These are phyloP conservation scores for Naso thynnoides DNA, from an alignment of 2,797 vertebrate species.

Conservation along the genomic window DNA sequence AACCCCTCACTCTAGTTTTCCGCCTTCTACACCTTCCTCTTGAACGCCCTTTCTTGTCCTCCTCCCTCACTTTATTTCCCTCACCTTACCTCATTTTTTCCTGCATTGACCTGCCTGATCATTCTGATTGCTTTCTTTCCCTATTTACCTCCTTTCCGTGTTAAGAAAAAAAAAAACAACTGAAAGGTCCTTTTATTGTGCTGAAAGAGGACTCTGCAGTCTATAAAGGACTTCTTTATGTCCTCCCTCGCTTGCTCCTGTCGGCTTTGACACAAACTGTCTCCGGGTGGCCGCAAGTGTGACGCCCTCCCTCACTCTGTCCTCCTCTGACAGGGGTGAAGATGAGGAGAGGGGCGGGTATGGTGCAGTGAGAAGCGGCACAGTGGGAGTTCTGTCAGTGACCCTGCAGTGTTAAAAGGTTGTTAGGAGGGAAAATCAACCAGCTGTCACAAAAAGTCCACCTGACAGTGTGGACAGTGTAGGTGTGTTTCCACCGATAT, in stretches of 20 bases:
- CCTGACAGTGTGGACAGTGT: conserved; percentile 37
- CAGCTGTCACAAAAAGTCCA: conserved; percentile 51
- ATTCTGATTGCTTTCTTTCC: conserved; percentile 14
- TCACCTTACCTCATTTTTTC: conserved; percentile 18
- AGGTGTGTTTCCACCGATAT: conserved; percentile 29
- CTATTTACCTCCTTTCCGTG: conserved; percentile 10
- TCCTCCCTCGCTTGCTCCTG: conserved; percentile 40
- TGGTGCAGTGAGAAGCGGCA: conserved; percentile 27
- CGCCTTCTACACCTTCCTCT: conserved; percentile 16
- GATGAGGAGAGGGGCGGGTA: conserved; percentile 27
- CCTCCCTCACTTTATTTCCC: conserved; percentile 10
- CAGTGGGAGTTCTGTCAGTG: conserved; percentile 60
- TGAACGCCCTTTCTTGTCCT: conserved; percentile 10
- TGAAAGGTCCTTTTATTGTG: conserved; percentile 62
- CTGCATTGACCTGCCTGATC: conserved; percentile 14
- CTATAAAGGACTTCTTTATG: conserved; percentile 71
- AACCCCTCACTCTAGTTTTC: conserved; percentile 36
- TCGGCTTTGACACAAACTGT: conserved; percentile 61
- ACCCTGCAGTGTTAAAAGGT: conserved; percentile 60
- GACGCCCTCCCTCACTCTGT: conserved; percentile 33
- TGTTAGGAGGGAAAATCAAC: conserved; percentile 43
- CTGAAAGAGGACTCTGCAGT: conserved; percentile 49
- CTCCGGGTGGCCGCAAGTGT: conserved; percentile 43
- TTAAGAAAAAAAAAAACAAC: conserved; percentile 41
- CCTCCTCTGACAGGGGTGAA: conserved; percentile 26